Evolutionary conservation across 2,113 vertebrate species (phyloP).

Genomic region (Melanotaenia duboulayi): DNA sequence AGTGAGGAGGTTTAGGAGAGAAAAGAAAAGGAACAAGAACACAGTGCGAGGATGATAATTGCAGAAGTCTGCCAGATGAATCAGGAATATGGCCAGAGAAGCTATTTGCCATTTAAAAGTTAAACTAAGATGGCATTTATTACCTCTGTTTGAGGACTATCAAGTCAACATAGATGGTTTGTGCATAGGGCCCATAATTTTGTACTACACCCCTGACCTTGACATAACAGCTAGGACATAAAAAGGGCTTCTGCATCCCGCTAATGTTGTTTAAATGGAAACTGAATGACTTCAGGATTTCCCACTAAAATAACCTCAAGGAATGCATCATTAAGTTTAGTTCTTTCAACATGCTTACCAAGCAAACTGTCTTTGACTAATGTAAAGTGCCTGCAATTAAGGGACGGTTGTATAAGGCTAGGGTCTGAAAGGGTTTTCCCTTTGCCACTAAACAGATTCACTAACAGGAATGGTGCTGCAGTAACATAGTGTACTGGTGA

Average conservation of each 20-base stretch:
- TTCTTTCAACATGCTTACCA: slow-evolving; percentile 30
- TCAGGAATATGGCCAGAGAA: too few species aligned
- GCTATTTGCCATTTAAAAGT: too few species aligned
- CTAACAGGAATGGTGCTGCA: slow-evolving; percentile 48
- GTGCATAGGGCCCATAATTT: too few species aligned
- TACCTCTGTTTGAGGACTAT: too few species aligned
- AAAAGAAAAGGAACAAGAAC: too few species aligned
- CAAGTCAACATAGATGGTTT: too few species aligned
- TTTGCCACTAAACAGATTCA: slow-evolving; percentile 41
- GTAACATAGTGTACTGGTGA: slow-evolving; percentile 16
- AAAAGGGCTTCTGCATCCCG: not conserved
- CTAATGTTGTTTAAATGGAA: slow-evolving; percentile 19
- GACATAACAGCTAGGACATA: not conserved
- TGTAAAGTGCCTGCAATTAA: slow-evolving; percentile 62
- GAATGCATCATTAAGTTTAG: slow-evolving; percentile 26
- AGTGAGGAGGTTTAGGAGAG: too few species aligned
- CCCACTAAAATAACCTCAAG: slow-evolving; percentile 29
- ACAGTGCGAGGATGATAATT: too few species aligned
- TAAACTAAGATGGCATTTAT: too few species aligned
- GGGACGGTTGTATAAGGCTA: slow-evolving; percentile 51
- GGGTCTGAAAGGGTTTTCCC: slow-evolving; percentile 60
- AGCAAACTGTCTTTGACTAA: slow-evolving; percentile 60
- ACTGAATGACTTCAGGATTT: slow-evolving; percentile 26
- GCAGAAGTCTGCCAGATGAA: too few species aligned
- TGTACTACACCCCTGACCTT: too few species aligned